These are phyloP conservation scores for Agriotes lineatus DNA, from an alignment of 2,888 invertebrate genomes.

Conservation along the genomic window DNA sequence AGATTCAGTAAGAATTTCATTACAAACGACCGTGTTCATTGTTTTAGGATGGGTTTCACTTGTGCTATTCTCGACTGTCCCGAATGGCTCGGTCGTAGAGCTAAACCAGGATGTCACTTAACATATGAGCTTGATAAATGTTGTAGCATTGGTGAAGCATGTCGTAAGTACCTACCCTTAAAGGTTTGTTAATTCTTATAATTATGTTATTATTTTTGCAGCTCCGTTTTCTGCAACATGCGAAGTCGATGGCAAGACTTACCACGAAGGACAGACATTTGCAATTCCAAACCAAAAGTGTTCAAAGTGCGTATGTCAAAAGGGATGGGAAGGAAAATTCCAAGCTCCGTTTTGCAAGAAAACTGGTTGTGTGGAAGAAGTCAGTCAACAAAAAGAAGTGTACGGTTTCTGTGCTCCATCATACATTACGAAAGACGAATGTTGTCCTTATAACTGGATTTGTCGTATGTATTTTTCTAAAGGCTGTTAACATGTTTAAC, in stretches of 20 bases:
- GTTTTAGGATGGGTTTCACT: no score
- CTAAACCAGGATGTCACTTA: no score
- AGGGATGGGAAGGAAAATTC: conserved; percentile 46
- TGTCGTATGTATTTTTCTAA: conserved; percentile 46
- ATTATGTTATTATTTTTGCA: no score
- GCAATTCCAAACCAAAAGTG: conserved; percentile 36
- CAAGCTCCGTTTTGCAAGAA: conserved; percentile 47
- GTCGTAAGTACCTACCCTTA: no score
- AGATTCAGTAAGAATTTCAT: no score
- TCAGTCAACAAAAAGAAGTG: conserved; percentile 31
- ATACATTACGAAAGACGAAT: conserved; percentile 37
- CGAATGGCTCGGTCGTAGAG: no score
- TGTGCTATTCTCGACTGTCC: no score
- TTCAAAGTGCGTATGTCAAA: conserved; percentile 45
- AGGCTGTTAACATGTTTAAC: no score
- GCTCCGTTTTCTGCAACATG: conserved; percentile 38
- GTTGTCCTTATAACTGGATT: conserved; percentile 46
- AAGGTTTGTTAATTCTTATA: no score
- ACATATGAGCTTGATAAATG: no score
- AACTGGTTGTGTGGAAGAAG: conserved; percentile 40
- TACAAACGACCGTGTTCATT: no score
- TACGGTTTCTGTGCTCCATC: conserved; percentile 48
- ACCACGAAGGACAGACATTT: conserved; percentile 47
- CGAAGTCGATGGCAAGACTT: conserved; percentile 29
- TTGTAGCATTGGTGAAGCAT: no score